phyloP scores from a whole-genome alignment of 2,113 vertebrate species.

The Rana temporaria region DNA sequence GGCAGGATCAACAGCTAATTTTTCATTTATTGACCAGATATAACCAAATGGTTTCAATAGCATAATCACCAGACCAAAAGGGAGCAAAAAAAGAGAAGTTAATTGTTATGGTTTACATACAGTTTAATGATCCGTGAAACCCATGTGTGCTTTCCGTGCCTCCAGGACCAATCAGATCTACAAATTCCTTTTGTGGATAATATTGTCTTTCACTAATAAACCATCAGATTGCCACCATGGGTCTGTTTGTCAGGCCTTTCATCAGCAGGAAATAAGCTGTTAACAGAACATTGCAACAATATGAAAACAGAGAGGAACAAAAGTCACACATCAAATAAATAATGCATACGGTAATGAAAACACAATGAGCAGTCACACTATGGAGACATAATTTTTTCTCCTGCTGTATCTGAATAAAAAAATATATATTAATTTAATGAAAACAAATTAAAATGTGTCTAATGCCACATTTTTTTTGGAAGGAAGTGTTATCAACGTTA shows the following conservation, averaged over 20 bases:
- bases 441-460: no score
- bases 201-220: conserved; percentile 19
- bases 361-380: background rate
- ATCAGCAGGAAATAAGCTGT: conserved; percentile 12
- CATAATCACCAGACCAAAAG: no score
- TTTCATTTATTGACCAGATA: no score
- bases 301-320: background rate
- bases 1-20: no score
- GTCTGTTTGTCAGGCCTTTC: conserved; percentile 22
- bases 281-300: conserved; percentile 6
- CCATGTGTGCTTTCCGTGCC: background rate
- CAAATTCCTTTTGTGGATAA: background rate
- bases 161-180: background rate
- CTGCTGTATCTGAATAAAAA: no score
- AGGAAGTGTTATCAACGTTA: no score
- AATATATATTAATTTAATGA: no score
- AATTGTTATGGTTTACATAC: no score
- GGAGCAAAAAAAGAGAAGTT: no score
- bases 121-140: background rate
- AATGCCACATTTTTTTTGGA: no score
- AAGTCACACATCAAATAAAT: conserved; percentile 1
- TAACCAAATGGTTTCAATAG: no score
- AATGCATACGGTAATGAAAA: background rate
- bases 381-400: no score
- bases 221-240: conserved; percentile 1